Base-by-base conservation (phyloP, 2,113 vertebrate species). In the Dasyurus viverrinus region DNA sequence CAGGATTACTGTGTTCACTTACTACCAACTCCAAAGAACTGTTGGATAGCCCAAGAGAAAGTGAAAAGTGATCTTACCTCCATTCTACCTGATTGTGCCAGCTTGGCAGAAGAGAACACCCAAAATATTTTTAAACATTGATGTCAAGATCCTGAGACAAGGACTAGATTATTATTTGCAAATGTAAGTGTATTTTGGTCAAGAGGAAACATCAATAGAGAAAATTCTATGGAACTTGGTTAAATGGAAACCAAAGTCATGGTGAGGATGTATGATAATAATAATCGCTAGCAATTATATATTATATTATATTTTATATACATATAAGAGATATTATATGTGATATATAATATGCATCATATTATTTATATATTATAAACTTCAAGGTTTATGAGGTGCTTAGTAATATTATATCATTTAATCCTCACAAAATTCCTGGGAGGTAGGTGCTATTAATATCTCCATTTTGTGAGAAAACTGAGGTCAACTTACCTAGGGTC, bases 31-130 rank as follows among this genome's bases (percentile, higher is more conserved):
- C 93, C 91, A 89, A 24, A 25, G 23, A 89, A 93, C 52, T 68
- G 92, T 93, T 95, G 96, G 92, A 92, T 60, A 7, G 92, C 91
- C 19, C 7, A 92, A 54, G 92, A 94, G 76, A 92, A 96, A 96
- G n/a, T 1, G 8, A 94, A 93, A 92, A 84, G 53, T 89, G 76
- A 50, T 60, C n/a, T 94, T 84, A 47, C 57, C 48, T 95, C 84
- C 52, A 46, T 94, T 91, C 92, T 91, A 42, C 26, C 12, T n/a
- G 54, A 26, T 54, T 42, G 89, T 11, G 0, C 53, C 9, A 48
- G 25, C 30, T 46, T 91, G 50, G 46, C 53, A 90, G 94, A 68
- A 89, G 94, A 53, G 91, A 46, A 55, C 52, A 42, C 2, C 14
- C 3, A 0, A 50, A n/a, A 93, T 36, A 24, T 68, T 95, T 94